Evolutionary conservation across 2,797 vertebrate genomes (phyloP), one percentile per base, ranked within the genome.

Genomic region (Taeniopygia guttata): DNA sequence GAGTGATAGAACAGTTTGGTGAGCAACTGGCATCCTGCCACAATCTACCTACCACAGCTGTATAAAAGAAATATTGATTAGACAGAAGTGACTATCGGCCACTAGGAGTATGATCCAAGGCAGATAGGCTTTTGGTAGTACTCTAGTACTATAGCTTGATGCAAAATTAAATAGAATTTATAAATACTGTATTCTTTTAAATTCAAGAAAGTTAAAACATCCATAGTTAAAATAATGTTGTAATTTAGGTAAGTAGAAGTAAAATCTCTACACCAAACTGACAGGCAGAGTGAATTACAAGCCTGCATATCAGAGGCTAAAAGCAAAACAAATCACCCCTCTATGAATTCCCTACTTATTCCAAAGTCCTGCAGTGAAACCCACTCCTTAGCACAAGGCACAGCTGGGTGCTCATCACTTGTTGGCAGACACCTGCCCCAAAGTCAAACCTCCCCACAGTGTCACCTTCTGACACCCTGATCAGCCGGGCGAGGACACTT

Each of bases 241-340:
- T 19, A 52, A 22, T 90, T 79, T 49, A 85, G 34, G 9, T 54
- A 70, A 49, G 7, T 46, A n/a, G 4, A 81, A 70, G 18, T 42
- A 14, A 84, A 82, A 27, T 20, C 51, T 60, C 26, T 34, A 54
- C 10, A 85, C 7, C n/a, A 90, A 91, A 60, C 11, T 60, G 6
- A 51, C 87, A 64, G 29, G 30, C 54, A 95, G 68, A 87, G 62
- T 56, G 89, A 95, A 87, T 43, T 19, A 75, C 40, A 90, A 64
- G 30, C 46, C 27, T 36, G 48, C 32, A 13, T 60, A 70, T 78
- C 27, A 91, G n/a, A 36, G 58, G 20, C n/a, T 55, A 55, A 94
- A 72, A 20, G 34, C 30, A 91, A 77, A 95, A 88, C 48, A 69
- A 92, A 82, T 77, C 52, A 74, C 23, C 74, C 69, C 10, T 3